phyloP scores from a whole-genome alignment of 2,888 invertebrate genomes.

The Cerastis leucographa region DNA sequence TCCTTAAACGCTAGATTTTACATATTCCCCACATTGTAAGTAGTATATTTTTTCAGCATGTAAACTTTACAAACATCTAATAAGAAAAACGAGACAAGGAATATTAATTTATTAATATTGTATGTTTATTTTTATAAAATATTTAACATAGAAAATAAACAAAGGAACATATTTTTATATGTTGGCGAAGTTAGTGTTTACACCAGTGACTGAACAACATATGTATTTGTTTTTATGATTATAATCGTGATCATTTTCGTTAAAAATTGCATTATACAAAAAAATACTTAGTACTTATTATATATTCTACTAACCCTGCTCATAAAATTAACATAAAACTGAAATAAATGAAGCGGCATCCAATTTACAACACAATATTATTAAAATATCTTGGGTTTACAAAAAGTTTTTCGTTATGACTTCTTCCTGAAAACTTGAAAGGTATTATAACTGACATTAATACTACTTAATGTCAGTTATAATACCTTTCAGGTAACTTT shows the following conservation, averaged over 20 bases:
- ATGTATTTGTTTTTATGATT: neutral
- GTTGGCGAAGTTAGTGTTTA: neutral
- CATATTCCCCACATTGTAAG: too few species aligned
- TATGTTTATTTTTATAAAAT: constrained; percentile 1
- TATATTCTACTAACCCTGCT: neutral
- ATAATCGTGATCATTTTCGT: neutral
- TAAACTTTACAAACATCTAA: neutral
- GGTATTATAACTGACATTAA: neutral
- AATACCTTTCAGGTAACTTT: too few species aligned
- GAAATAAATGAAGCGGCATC: neutral
- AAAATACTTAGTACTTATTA: neutral
- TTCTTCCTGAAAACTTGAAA: neutral
- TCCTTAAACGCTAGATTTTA: too few species aligned
- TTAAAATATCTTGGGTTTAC: neutral
- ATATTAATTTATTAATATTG: neutral
- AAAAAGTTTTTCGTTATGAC: neutral
- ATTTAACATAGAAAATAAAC: neutral
- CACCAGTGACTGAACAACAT: neutral
- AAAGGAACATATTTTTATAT: neutral
- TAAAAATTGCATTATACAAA: neutral
- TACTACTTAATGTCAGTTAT: too few species aligned
- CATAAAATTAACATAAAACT: neutral
- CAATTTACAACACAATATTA: neutral
- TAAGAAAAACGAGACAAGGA: neutral
- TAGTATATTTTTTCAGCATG: neutral